Conservation (phyloP, 2,888 invertebrate species). For the Glaucopsyche alexis region DNA sequence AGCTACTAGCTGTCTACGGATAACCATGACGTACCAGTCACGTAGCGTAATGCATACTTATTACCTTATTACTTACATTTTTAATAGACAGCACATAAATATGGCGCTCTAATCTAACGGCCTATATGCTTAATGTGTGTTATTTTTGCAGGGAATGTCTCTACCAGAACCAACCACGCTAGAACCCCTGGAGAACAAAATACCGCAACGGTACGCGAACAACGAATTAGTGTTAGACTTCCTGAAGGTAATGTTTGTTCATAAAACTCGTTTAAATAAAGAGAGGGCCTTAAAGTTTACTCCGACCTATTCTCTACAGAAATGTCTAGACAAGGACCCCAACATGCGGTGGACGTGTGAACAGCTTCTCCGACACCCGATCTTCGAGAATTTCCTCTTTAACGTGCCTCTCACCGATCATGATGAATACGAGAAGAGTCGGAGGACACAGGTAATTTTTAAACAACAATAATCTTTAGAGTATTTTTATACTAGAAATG, state of each 20-base stretch:
- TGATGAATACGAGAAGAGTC: slow-evolving; percentile 76
- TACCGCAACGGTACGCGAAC: slow-evolving; percentile 85
- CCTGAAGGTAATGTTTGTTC: slow-evolving; percentile 82
- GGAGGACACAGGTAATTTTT: slow-evolving; percentile 61
- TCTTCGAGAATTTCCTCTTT: slow-evolving; percentile 94
- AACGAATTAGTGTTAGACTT: slow-evolving; percentile 89
- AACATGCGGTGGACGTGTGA: slow-evolving; percentile 94
- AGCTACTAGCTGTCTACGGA: too few relatives aligned
- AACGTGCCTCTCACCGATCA: slow-evolving; percentile 87
- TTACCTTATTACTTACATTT: too few relatives aligned
- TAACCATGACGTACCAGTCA: too few relatives aligned
- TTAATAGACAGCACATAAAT: too few relatives aligned
- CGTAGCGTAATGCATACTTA: too few relatives aligned
- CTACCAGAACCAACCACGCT: slow-evolving; percentile 94
- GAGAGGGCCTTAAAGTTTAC: too few relatives aligned
- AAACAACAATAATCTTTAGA: background rate
- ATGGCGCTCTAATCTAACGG: too few relatives aligned
- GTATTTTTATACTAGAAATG: too few relatives aligned
- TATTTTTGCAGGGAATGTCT: slow-evolving; percentile 86
- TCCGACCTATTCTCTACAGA: slow-evolving; percentile 74
- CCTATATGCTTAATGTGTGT: too few relatives aligned
- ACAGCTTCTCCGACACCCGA: slow-evolving; percentile 92
- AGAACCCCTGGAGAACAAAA: slow-evolving; percentile 91
- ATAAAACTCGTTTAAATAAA: too few relatives aligned
- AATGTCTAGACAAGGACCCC: slow-evolving; percentile 97